A percentile compares a stretch with the other conserved stretches of the same genome.
phyloP scores from a whole-genome alignment of 2,888 invertebrate genomes.

The Drosophila demipolita region DNA sequence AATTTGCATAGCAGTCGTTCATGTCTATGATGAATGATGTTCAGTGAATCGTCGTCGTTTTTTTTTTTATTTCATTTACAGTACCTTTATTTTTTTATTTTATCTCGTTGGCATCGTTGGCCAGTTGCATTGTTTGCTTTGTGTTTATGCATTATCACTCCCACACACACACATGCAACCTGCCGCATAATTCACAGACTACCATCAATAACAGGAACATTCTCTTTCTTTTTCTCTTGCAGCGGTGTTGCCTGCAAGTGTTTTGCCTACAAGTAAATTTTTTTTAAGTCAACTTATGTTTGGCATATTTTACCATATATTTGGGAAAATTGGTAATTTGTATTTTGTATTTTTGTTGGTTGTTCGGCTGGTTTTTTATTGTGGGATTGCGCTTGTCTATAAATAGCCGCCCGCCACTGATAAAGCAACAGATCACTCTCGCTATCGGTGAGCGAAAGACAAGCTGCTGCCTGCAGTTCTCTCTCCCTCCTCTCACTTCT shows the following conservation, averaged over 20 bases:
- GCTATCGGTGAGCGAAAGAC: slow-evolving; percentile 53
- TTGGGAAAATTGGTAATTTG: slow-evolving; percentile 39
- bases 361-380: slow-evolving; percentile 21
- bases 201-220: slow-evolving; percentile 31
- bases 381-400: slow-evolving; percentile 44
- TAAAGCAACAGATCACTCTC: slow-evolving; percentile 73
- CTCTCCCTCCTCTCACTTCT: slow-evolving; percentile 5
- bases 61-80: slow-evolving; percentile 26
- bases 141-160: slow-evolving; percentile 57
- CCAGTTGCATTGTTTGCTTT: slow-evolving; percentile 44
- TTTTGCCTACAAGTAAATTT: slow-evolving; percentile 27
- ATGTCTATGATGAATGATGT: slow-evolving; percentile 38
- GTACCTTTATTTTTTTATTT: slow-evolving; percentile 35
- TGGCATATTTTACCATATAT: slow-evolving; percentile 40
- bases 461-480: slow-evolving; percentile 5
- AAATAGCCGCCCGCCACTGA: slow-evolving; percentile 60
- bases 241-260: slow-evolving; percentile 46
- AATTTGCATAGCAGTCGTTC: slow-evolving; percentile 28
- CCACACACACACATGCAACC: slow-evolving; percentile 38
- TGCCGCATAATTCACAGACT: slow-evolving; percentile 48
- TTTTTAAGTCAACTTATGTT: slow-evolving; percentile 19
- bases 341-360: slow-evolving; percentile 43
- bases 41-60: slow-evolving; percentile 6
- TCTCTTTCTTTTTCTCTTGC: slow-evolving; percentile 3
- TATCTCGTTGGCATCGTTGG: slow-evolving; percentile 44